phyloP scores from a whole-genome alignment of 2,113 vertebrate species.

The Strigops habroptila region DNA sequence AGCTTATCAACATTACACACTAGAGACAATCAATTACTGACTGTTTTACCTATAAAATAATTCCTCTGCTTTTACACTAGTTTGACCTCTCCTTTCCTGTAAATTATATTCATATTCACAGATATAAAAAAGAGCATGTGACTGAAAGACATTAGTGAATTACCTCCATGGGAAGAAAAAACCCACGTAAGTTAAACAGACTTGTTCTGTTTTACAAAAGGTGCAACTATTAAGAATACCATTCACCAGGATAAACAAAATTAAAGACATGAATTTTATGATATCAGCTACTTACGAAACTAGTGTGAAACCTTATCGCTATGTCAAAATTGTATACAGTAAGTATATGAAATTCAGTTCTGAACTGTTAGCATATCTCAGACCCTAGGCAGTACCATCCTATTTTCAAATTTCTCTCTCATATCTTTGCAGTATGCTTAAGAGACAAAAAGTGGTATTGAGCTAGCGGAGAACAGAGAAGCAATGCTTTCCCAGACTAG shows the following conservation, averaged over 20 bases:
- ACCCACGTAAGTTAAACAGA: background rate
- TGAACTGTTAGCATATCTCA: background rate
- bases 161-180: background rate
- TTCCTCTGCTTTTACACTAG: background rate
- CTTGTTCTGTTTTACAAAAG: background rate
- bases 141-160: background rate
- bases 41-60: background rate
- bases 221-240: background rate
- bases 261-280: background rate
- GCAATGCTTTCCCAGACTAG: background rate
- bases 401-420: background rate
- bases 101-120: background rate
- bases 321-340: background rate
- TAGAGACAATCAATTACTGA: background rate
- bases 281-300: background rate
- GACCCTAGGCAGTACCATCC: background rate
- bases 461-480: background rate
- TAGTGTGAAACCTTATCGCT: background rate
- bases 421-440: background rate
- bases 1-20: background rate
- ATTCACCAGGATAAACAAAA: background rate
- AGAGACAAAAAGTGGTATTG: background rate
- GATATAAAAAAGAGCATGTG: background rate
- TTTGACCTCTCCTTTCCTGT: background rate
- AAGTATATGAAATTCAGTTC: background rate